phyloP scores from a whole-genome alignment of 2,797 vertebrate genomes.

The Balearica regulorum region DNA sequence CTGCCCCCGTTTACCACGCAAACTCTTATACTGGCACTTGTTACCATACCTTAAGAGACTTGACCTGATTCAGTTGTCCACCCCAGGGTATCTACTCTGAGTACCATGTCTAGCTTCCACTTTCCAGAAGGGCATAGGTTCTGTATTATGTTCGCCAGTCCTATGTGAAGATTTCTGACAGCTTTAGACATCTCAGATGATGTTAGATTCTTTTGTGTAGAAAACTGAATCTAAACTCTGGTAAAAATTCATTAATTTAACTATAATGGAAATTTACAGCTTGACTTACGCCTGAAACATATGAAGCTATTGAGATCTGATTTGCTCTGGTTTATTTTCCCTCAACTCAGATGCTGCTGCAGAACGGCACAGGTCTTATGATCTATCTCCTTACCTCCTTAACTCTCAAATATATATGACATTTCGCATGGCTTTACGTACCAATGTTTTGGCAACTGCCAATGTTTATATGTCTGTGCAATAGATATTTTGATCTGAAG shows the following conservation, averaged over 20 bases:
- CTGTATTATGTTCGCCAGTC: background rate
- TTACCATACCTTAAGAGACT: background rate
- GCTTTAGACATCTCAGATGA: background rate
- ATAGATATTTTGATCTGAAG: background rate
- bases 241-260: background rate
- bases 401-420: background rate
- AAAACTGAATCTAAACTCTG: background rate
- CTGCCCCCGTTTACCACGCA: background rate
- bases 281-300: background rate
- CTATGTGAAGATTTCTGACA: background rate
- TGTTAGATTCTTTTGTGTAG: background rate
- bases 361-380: background rate
- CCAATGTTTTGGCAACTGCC: background rate
- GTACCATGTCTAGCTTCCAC: rapidly evolving
- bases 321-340: background rate
- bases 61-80: background rate
- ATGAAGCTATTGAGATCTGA: background rate
- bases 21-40: background rate
- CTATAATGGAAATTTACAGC: background rate
- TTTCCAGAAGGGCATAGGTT: background rate
- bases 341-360: background rate
- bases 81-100: background rate
- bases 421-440: background rate
- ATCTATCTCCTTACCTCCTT: background rate
- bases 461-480: background rate